These are phyloP conservation scores for Phoxinus phoxinus DNA, from an alignment of 2,113 vertebrate species.

Conservation along the genomic window DNA sequence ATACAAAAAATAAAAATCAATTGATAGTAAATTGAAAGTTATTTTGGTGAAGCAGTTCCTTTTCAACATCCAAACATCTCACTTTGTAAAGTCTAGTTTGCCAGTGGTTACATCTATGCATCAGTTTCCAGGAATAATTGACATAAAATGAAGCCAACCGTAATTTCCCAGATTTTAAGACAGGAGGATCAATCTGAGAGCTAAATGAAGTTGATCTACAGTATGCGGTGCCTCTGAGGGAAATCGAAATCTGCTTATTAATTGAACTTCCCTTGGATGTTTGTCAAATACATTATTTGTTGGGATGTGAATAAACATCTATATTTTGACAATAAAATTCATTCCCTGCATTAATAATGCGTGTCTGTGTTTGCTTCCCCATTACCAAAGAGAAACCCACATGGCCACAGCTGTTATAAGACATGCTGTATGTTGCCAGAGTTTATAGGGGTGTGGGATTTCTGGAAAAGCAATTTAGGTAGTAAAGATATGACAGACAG, in stretches of 20 bases:
- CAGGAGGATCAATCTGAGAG: not conserved
- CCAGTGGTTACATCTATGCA: not conserved
- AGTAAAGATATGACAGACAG: not conserved
- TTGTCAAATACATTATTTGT: not conserved
- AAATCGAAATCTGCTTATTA: slow-evolving; percentile 22
- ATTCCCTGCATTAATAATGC: slow-evolving; percentile 54
- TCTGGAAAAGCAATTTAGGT: not conserved
- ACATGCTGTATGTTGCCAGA: not conserved
- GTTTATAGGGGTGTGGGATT: not conserved
- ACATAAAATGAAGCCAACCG: not conserved
- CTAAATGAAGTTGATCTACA: slow-evolving; percentile 5
- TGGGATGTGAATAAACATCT: slow-evolving; percentile 31
- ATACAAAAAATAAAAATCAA: not conserved
- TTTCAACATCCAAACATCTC: not conserved
- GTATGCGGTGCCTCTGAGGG: slow-evolving; percentile 63
- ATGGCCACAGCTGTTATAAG: not conserved
- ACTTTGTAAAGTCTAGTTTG: not conserved
- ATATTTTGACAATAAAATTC: slow-evolving; percentile 64
- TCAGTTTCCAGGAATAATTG: not conserved
- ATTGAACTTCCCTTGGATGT: slow-evolving; percentile 61
- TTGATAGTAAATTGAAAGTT: not conserved
- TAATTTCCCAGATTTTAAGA: not conserved
- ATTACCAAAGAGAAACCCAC: not conserved
- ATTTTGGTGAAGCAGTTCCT: not conserved
- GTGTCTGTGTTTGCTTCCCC: slow-evolving; percentile 6